Percentiles rank a stretch among this genome's conserved stretches.
Evolutionary conservation across 2,797 vertebrate genomes (phyloP).

Genomic region (Cirrhinus molitorella): DNA sequence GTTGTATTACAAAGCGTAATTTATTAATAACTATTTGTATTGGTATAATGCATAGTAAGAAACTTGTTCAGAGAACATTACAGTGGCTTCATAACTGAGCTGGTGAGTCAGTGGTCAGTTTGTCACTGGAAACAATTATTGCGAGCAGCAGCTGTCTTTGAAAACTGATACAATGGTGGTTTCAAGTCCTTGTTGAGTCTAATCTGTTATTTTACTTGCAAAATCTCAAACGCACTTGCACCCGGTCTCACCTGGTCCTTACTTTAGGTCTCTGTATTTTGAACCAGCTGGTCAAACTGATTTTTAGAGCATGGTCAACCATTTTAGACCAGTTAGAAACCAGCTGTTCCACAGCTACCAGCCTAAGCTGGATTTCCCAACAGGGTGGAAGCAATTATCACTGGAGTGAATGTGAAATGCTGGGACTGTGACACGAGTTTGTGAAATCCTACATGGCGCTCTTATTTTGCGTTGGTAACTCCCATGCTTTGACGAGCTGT

Average conservation of each 20-base stretch:
- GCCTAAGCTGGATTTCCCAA: conserved; percentile 11
- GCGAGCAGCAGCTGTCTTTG: conserved; percentile 7
- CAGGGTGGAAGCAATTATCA: conserved; percentile 39
- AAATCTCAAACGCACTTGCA: background rate
- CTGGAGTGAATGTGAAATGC: conserved; percentile 28
- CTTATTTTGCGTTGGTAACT: conserved; percentile 14
- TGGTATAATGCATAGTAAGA: background rate
- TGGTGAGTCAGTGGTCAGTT: conserved; percentile 14
- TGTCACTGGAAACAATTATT: conserved; percentile 29
- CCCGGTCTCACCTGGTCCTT: background rate
- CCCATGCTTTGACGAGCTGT: conserved; percentile 14
- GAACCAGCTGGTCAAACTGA: background rate
- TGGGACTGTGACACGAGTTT: conserved; percentile 30
- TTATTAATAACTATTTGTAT: background rate
- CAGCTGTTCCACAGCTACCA: background rate
- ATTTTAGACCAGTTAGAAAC: background rate
- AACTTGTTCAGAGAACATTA: background rate
- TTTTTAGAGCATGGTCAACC: background rate
- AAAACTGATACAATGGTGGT: background rate
- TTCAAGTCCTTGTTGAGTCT: background rate
- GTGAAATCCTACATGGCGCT: conserved; percentile 22
- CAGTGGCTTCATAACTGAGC: background rate
- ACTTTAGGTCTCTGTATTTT: background rate
- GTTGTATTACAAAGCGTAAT: background rate
- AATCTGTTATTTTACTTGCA: background rate